These are phyloP conservation scores for Elymnias hypermnestra DNA, from an alignment of 1,140 invertebrate species.

Conservation along the genomic window DNA sequence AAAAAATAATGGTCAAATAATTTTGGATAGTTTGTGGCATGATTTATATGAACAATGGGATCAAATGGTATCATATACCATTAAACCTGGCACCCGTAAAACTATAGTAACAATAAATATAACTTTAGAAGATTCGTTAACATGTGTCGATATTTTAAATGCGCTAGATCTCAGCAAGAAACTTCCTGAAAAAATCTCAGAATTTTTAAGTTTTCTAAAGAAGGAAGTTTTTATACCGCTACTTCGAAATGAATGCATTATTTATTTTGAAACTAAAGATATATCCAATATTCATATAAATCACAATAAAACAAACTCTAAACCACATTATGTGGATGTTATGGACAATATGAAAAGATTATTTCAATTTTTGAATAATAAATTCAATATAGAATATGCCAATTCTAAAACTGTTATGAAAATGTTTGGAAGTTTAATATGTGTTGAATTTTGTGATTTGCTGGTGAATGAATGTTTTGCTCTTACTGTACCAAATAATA, in stretches of 20 bases:
- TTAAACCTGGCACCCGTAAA: conserved; percentile 26
- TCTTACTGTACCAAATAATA: conserved; percentile 85
- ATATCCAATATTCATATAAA: conserved; percentile 66
- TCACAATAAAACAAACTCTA: conserved; percentile 54
- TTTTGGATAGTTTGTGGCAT: conserved; percentile 57
- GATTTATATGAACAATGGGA: conserved; percentile 70
- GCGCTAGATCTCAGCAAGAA: conserved; percentile 69
- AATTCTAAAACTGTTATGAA: conserved; percentile 77
- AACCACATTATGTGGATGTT: conserved; percentile 76
- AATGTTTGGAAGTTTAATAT: conserved; percentile 79
- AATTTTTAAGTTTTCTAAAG: conserved; percentile 75
- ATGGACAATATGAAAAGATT: conserved; percentile 78
- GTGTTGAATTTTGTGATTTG: conserved; percentile 79
- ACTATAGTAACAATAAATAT: conserved; percentile 54
- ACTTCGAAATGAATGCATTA: conserved; percentile 71
- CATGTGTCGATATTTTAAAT: conserved; percentile 65
- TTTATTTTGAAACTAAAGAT: conserved; percentile 64
- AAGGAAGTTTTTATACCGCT: conserved; percentile 76
- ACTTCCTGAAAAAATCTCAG: conserved; percentile 62
- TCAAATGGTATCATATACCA: conserved; percentile 52
- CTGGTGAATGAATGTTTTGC: conserved; percentile 86
- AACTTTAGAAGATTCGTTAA: conserved; percentile 40
- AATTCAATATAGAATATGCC: conserved; percentile 75
- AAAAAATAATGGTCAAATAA: conserved; percentile 55
- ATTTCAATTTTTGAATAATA: conserved; percentile 78